phyloP scores from a whole-genome alignment of 2,797 vertebrate genomes.

The Toxotes lorentzi region DNA sequence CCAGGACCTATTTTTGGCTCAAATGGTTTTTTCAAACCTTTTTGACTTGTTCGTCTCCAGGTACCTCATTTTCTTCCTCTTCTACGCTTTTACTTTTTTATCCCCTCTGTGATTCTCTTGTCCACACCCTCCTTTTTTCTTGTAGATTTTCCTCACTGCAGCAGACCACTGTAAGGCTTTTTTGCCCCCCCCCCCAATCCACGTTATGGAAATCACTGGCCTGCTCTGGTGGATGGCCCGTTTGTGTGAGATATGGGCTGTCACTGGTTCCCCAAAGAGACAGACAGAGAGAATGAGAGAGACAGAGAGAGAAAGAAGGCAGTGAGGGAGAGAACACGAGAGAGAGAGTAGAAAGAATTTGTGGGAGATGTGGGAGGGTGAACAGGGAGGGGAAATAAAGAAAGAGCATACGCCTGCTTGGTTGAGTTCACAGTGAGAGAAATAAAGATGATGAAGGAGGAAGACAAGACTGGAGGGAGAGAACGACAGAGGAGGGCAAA shows the following conservation, averaged over 20 bases:
- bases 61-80: slow-evolving; percentile 9
- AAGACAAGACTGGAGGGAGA: slow-evolving; percentile 3
- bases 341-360: slow-evolving; percentile 28
- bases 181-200: neutral
- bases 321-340: neutral
- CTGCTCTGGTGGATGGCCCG: slow-evolving; percentile 54
- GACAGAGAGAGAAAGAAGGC: slow-evolving; percentile 1
- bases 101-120: slow-evolving; percentile 11
- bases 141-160: slow-evolving; percentile 47
- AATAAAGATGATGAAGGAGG: slow-evolving; percentile 53
- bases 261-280: slow-evolving; percentile 51
- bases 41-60: slow-evolving; percentile 34
- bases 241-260: slow-evolving; percentile 55
- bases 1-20: slow-evolving; percentile 11
- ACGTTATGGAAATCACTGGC: slow-evolving; percentile 54
- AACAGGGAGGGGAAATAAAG: slow-evolving; percentile 30
- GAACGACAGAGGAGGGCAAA: neutral
- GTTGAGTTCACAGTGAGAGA: slow-evolving; percentile 40
- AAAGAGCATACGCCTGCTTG: slow-evolving; percentile 19
- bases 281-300: slow-evolving; percentile 1
- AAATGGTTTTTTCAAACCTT: slow-evolving; percentile 7
- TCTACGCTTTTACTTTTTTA: neutral
- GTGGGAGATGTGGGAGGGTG: slow-evolving; percentile 33
- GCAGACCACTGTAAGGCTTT: slow-evolving; percentile 25
- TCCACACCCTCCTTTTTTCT: slow-evolving; percentile 22